Conservation (phyloP, 1,140 invertebrate genomes). For the Drosophila cardini region DNA sequence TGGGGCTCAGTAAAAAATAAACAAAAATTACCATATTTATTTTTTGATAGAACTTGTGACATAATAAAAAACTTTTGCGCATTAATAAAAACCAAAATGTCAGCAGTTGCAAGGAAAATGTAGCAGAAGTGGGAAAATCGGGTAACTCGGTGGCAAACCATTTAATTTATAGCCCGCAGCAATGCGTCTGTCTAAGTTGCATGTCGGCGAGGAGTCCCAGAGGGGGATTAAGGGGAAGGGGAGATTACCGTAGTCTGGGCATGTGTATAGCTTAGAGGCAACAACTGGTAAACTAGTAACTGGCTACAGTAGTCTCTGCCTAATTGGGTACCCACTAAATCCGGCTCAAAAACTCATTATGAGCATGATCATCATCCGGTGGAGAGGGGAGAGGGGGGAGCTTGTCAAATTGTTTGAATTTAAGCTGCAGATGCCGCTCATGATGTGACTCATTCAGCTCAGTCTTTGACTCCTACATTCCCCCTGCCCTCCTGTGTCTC, state of each 20-base stretch:
- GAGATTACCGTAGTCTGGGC: constrained; percentile 23
- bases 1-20: neutral
- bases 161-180: constrained; percentile 73
- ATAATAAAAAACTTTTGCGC: constrained; percentile 9
- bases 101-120: constrained; percentile 11
- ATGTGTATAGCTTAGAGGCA: constrained; percentile 60
- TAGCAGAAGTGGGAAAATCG: constrained; percentile 8
- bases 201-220: neutral
- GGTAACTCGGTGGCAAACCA: constrained; percentile 34
- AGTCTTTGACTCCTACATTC: neutral
- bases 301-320: neutral
- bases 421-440: constrained; percentile 35
- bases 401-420: constrained; percentile 78
- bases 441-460: neutral
- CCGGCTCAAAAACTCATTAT: constrained; percentile 58
- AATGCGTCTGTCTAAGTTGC: constrained; percentile 58
- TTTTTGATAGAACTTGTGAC: constrained; percentile 3
- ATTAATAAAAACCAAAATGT: constrained; percentile 26
- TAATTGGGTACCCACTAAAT: constrained; percentile 10
- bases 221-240: neutral
- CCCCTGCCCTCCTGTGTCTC: too few relatives aligned
- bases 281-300: neutral
- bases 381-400: constrained; percentile 35
- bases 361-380: constrained; percentile 52
- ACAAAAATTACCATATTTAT: constrained; percentile 1